Percentiles rank a stretch among this genome's conserved stretches.
These are phyloP conservation scores for Gambusia yucatana DNA, from an alignment of 2,797 vertebrate species.

Conservation along the genomic window DNA sequence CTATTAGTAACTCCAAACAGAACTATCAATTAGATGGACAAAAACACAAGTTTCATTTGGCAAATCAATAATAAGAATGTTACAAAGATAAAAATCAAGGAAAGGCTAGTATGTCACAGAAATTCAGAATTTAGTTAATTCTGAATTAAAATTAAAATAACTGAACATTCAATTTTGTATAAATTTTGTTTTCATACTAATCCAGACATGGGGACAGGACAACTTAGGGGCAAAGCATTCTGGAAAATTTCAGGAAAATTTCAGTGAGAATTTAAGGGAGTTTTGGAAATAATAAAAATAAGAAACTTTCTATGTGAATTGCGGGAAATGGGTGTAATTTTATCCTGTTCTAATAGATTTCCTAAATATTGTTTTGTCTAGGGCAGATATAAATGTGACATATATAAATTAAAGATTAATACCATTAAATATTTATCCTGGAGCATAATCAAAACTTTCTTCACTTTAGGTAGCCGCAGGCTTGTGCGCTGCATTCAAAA, in stretches of 20 bases:
- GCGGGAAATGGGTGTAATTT: not conserved
- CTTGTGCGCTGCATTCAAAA: slow-evolving; percentile 1
- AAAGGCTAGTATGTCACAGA: not conserved
- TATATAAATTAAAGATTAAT: not conserved
- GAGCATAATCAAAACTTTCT: not conserved
- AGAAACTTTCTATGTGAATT: not conserved
- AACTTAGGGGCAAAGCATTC: not conserved
- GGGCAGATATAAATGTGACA: not conserved
- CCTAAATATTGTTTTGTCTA: not conserved
- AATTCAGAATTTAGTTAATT: not conserved
- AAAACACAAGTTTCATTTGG: not conserved
- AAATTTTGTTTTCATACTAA: not conserved
- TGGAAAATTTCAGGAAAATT: not conserved
- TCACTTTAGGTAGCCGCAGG: not conserved
- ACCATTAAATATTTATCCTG: not conserved
- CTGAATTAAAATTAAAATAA: too few relatives aligned
- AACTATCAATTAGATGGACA: not conserved
- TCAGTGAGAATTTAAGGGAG: not conserved
- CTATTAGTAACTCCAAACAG: not conserved
- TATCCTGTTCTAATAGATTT: not conserved
- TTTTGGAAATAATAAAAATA: not conserved
- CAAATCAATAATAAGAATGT: not conserved
- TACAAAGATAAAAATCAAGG: not conserved
- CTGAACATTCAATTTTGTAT: not conserved
- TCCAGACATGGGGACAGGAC: not conserved